Evolutionary conservation across 2,113 vertebrate genomes (phyloP), one percentile per base, ranked within the genome.

Genomic region (Lepus europaeus): DNA sequence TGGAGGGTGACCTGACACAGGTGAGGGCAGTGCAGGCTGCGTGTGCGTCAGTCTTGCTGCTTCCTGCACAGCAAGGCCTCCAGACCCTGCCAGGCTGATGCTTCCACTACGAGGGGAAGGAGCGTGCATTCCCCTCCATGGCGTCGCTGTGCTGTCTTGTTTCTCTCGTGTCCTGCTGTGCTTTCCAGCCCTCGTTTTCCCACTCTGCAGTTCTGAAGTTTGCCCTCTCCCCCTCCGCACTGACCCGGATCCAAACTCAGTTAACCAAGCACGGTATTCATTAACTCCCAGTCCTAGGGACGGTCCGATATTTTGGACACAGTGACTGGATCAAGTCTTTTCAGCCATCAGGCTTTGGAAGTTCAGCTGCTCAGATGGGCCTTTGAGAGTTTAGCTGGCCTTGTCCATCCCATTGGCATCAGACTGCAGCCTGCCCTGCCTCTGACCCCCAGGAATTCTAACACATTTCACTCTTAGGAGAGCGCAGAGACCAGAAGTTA

Each of bases 361-460:
- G 39, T 45, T 45, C 39, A 45, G 39, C 39, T 45, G 39, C 39
- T 45, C 39, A 59, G 23, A 25, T 25, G 86, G 39, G 20, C 87
- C 85, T 76, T 45, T 39, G 69, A 79, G 72, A 87, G 22, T 2
- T 70, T 76, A 72, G 73, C 77, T 88, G 88, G 53, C 29, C 19
- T 82, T 69, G 61, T 78, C 56, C 51, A 13, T 84, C 53, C 66
- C 27, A 27, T 78, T 87, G 84, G 36, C 87, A 72, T 69, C 77
- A 77, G 7, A 56, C 29, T 22, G 31, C 39, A 61, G 89, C 66
- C 86, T 87, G 31, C 33, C 25, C 76, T 87, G 49, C n/a, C 7
- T 29, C n/a, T 56, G 77, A 80, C 45, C 10, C 63, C 36, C 22
- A 93, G 90, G 56, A 84, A 90, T 87, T 69, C 87, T 87, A 93